Evolutionary conservation across 1,140 invertebrate species (phyloP), one percentile per base, ranked within the genome.

Genomic region (Ceratina japonica): DNA sequence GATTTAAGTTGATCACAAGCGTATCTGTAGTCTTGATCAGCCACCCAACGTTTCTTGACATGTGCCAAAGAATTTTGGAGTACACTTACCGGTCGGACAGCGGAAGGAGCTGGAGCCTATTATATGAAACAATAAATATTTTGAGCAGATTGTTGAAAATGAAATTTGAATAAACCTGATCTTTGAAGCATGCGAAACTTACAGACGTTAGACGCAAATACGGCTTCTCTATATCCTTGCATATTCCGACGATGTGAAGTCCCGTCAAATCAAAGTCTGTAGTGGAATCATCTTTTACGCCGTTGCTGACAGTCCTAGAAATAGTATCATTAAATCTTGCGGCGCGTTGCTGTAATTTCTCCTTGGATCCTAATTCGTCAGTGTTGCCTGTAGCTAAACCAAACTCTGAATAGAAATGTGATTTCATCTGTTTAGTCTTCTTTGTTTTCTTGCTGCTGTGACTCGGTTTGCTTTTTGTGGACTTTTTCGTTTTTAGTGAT

Each of bases 1-100:
- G 98, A 99, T 93, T 99, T 99, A 49, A 99, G 93, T 93, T 99
- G 98, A 95, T 99, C 98, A 94, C 98, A 99, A 71, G 97, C 96
- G 94, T 98, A 99, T 91, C 95, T 95, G 93, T 99, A 99, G 93
- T 99, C 98, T 88, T 96, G 95, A 88, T 96, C 97, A 70, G 94
- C 93, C 68, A 96, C 94, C 98, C 98, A 99, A 83, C 96, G 95
- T 72, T 95, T 94, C 92, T 99, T 98, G 1, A 99, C 98, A 93
- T 97, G 97, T 87, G 94, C 94, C 84, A 99, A 93, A 59, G 98
- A 97, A 91, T 95, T 95, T 86, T 94, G 94, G 54, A 99, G 94
- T 63, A 99, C 95, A 90, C 95, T 94, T 86, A 97, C 94, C 87
- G 98, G 98, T 80, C 98, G 94, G 77, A 99, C 97, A 88, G 97